Percentiles rank a stretch among this genome's conserved stretches.
These are phyloP conservation scores for Diceros bicornis DNA, from an alignment of 2,797 vertebrate genomes.

Conservation along the genomic window DNA sequence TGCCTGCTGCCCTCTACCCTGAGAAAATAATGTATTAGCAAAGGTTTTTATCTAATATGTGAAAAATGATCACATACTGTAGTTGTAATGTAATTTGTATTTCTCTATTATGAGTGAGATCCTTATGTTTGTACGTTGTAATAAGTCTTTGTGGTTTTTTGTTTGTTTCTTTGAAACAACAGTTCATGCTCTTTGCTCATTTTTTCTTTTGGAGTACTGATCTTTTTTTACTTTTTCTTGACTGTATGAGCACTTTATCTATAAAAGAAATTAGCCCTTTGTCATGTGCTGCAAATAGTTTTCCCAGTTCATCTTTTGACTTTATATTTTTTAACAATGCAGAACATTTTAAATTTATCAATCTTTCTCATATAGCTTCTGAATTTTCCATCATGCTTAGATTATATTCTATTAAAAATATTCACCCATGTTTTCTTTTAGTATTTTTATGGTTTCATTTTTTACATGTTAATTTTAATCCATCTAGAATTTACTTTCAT, in stretches of 20 bases:
- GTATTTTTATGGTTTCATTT: conserved; percentile 32
- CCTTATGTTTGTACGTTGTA: neutral
- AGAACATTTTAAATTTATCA: conserved; percentile 5
- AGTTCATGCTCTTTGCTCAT: neutral
- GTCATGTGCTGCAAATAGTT: neutral
- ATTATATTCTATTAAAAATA: neutral
- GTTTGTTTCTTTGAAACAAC: conserved; percentile 4
- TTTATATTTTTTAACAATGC: conserved; percentile 31
- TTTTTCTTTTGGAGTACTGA: conserved; percentile 47
- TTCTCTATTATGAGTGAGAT: conserved; percentile 33
- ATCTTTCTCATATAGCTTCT: neutral
- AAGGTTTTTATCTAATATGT: conserved; percentile 23
- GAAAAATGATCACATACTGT: neutral
- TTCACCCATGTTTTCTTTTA: conserved; percentile 59
- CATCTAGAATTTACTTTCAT: conserved; percentile 28
- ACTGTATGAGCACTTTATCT: neutral
- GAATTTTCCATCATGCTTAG: conserved; percentile 51
- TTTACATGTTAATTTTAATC: neutral
- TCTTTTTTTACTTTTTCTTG: conserved; percentile 15
- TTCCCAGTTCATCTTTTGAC: conserved; percentile 13
- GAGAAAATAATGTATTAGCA: neutral
- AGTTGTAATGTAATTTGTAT: conserved; percentile 35
- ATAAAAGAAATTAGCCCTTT: conserved; percentile 30
- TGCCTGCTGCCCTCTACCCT: neutral
- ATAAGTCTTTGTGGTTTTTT: neutral